Percentiles rank a stretch among this genome's conserved stretches.
phyloP scores from a whole-genome alignment of 2,888 invertebrate genomes.

The Altica lythri region DNA sequence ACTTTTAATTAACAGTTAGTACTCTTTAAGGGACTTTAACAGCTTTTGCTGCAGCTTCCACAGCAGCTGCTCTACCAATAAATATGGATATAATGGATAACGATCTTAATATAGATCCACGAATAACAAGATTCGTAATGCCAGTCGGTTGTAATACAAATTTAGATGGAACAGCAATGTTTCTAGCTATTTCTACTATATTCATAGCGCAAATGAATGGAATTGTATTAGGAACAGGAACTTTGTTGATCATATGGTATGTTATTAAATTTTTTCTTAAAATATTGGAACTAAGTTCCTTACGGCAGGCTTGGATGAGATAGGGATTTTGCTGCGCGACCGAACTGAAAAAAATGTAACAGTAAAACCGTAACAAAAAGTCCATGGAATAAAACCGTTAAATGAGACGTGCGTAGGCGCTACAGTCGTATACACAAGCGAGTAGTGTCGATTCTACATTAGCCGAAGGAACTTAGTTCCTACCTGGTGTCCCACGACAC shows the following conservation, averaged over 20 bases:
- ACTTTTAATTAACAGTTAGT: no score
- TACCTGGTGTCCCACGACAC: no score
- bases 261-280: not conserved
- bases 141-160: conserved; percentile 92
- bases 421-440: no score
- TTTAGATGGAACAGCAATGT: conserved; percentile 90
- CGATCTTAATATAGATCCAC: conserved; percentile 76
- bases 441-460: no score
- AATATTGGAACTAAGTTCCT: no score
- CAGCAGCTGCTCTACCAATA: conserved; percentile 87
- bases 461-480: no score
- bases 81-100: conserved; percentile 86
- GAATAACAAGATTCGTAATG: conserved; percentile 84
- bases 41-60: conserved; percentile 88
- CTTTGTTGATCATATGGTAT: conserved; percentile 85
- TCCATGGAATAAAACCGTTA: no score
- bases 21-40: conserved; percentile 65
- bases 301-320: no score
- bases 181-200: conserved; percentile 84
- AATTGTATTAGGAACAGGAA: conserved; percentile 78
- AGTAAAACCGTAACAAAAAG: no score
- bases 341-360: no score
- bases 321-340: no score
- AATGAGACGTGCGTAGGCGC: no score
- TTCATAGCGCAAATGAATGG: conserved; percentile 89